Evolutionary conservation across 2,113 vertebrate genomes (phyloP).

Genomic region (Meles meles): DNA sequence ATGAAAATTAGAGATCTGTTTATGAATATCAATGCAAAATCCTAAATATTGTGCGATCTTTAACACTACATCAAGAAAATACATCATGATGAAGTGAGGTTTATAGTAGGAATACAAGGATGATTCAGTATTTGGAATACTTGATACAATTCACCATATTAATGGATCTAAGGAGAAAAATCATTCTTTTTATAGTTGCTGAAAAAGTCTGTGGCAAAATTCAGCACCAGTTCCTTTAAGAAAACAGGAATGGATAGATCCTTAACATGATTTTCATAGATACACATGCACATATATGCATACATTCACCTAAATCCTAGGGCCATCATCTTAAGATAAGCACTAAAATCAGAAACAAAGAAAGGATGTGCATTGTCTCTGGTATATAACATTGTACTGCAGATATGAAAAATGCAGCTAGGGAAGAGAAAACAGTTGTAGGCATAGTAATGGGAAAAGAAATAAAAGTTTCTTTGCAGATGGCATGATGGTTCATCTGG

Average conservation of each 20-base stretch:
- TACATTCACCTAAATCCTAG: neutral
- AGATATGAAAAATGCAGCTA: neutral
- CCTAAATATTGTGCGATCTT: neutral
- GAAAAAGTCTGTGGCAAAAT: neutral
- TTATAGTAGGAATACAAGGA: neutral
- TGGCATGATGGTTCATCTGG: neutral
- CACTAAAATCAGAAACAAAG: neutral
- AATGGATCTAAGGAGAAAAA: neutral
- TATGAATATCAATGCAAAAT: neutral
- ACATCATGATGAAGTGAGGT: neutral
- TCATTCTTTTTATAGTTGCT: neutral
- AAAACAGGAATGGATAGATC: neutral
- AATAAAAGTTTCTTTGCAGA: neutral
- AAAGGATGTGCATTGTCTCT: neutral
- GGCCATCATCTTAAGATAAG: neutral
- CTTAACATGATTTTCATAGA: neutral
- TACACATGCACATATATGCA: neutral
- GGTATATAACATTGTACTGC: neutral
- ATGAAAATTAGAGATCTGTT: neutral
- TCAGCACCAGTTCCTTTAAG: neutral
- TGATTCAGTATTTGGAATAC: neutral
- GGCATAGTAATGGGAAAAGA: neutral
- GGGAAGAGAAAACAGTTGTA: neutral
- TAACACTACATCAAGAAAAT: neutral
- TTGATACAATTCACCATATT: neutral